Base-by-base conservation (phyloP, 2,888 invertebrate species). In the Synergus umbraculus region DNA sequence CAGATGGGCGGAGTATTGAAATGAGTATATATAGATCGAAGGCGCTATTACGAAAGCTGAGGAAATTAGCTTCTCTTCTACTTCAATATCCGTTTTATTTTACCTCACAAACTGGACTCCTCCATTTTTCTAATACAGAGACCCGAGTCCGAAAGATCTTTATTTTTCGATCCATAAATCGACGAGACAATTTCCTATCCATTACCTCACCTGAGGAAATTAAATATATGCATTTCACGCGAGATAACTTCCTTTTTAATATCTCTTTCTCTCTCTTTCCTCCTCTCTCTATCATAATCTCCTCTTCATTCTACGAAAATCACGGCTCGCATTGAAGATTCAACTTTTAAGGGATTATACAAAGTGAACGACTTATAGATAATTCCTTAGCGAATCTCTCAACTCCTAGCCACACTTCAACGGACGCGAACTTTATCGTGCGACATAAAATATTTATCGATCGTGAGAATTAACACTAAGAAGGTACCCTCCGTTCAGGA, bases 221-320 rank as follows among this genome's bases (percentile, higher is more conserved):
- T 73, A 73, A 41, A 73, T 73, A 10, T n/a, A 18, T 60, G 67
- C 76, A 29, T 65, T 67, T 66, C 43, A 43, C 43, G 43, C 15
- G 29, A 1, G 13, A 73, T 49, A 73, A 73, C 81, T 81, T 78
- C 78, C 64, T 76, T 49, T 67, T 81, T 12, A 15, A 29, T 41
- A 65, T n/a, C 49, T 7, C 12, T 73, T 37, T 58, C 73, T 77
- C 66, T 80, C 29, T 63, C 60, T 44, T 5, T 18, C 29, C 18
- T 8, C n/a, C 43, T 29, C 9, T 58, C 37, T 64, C 76, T 64
- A 2, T 29, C 76, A 76, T 29, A 15, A 29, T 29, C 37, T 37
- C 37, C 37, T 5, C 5, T 37, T 37, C 37, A 7, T 37, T 37
- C 37, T 0, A 5, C 37, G 22, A 46, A n/a, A 44, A 67, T 67